Evolutionary conservation across 2,797 vertebrate species (phyloP), one percentile per base, ranked within the genome.

Genomic region (Lepus oiostolus): DNA sequence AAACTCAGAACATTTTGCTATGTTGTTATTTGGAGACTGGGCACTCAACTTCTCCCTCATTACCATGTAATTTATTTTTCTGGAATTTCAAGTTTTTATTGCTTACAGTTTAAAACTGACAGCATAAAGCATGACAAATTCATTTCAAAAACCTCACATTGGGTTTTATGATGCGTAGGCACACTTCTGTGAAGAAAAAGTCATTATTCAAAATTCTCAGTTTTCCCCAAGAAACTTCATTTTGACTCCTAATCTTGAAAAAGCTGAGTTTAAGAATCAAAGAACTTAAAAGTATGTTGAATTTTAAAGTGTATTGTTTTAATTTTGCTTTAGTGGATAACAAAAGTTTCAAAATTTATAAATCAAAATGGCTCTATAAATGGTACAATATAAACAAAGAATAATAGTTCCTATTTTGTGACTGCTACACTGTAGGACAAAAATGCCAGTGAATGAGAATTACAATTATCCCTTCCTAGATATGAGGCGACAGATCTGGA

Each of bases 91-190:
- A 95, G 63, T 90, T 79, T 90, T 17, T 96, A 62, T 72, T 65
- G 60, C 62, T 97, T 98, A 96, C 95, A 97, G 97, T 98, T 99
- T 98, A 98, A 98, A 98, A 97, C 94, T 98, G 97, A 98, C 97
- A 97, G 60, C 93, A 81, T 98, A 98, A 98, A 95, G 58, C 97
- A 96, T 98, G 77, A 35, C 17, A 68, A 30, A 50, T 52, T 83
- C 0, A 62, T 13, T 2, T 86, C 28, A n/a, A 62, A 90, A 79
- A 50, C 5, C 30, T 1, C 4, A 90, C 16, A 32, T 28, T 93
- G 76, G 19, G 62, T 93, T 96, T 96, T 72, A 92, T 26, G 68
- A 93, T 21, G 88, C 3, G 9, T 28, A 89, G 2, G 32, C 8
- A 80, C 81, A 88, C 83, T 52, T 47, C 24, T 71, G 24, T 63